Evolutionary conservation across 92 coral and sea anemone genomes (phyloP).

Genomic region (Plumapathes pennacea): DNA sequence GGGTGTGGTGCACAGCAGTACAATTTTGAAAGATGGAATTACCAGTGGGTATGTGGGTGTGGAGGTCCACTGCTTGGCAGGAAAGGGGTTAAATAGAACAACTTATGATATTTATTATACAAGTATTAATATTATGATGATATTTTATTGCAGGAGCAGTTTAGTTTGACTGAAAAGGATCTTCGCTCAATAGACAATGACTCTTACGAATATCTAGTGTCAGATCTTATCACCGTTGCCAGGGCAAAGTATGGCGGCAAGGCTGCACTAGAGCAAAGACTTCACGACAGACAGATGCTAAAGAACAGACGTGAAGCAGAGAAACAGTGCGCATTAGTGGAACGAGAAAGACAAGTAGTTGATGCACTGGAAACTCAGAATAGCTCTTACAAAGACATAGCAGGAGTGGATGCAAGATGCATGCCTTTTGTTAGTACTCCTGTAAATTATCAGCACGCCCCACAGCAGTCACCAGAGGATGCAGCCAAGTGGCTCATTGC

Average conservation of each 20-base stretch:
- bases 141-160: constrained; percentile 85
- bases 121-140: neutral
- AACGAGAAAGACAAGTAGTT: constrained; percentile 80
- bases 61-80: no score
- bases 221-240: constrained; percentile 91
- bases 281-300: constrained; percentile 65
- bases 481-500: constrained; percentile 98
- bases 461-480: constrained; percentile 94
- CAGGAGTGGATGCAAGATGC: constrained; percentile 90
- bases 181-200: constrained; percentile 80
- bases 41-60: no score
- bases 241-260: constrained; percentile 87
- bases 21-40: no score
- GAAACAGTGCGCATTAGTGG: constrained; percentile 86
- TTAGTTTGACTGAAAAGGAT: constrained; percentile 95
- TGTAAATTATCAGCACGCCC: constrained; percentile 80
- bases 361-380: constrained; percentile 67
- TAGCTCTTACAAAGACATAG: constrained; percentile 87
- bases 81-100: neutral
- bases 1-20: no score
- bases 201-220: constrained; percentile 89
- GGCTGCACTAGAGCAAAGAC: constrained; percentile 73
- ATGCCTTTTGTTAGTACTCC: constrained; percentile 98
- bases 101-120: neutral
- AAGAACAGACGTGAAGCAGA: constrained; percentile 89